These are phyloP conservation scores for Manis javanica DNA, from an alignment of 2,797 vertebrate genomes.

Conservation along the genomic window DNA sequence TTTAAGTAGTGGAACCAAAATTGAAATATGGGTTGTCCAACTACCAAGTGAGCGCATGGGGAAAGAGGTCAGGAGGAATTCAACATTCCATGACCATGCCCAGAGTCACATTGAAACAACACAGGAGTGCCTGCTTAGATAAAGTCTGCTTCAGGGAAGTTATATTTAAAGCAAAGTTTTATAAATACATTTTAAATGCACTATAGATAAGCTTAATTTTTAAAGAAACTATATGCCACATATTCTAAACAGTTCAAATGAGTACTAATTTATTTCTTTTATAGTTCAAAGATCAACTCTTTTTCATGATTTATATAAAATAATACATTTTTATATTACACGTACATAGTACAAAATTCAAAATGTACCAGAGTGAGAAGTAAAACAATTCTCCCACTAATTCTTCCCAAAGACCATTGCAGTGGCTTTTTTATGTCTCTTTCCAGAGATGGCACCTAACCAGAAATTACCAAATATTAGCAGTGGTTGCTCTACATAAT, in stretches of 20 bases:
- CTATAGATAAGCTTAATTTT: not conserved
- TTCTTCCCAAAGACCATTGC: not conserved
- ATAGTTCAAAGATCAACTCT: not conserved
- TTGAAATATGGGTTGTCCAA: not conserved
- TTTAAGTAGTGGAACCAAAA: not conserved
- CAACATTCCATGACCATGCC: not conserved
- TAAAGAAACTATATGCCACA: not conserved
- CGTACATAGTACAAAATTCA: not conserved
- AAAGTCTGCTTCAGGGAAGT: not conserved
- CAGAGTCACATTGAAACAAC: not conserved
- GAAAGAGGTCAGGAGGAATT: not conserved
- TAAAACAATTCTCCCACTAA: not conserved
- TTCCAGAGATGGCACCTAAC: not conserved
- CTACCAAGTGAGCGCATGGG: not conserved
- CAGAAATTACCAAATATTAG: not conserved
- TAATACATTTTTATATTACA: not conserved
- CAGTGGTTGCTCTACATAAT: not conserved
- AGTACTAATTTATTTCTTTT: not conserved
- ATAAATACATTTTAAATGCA: not conserved
- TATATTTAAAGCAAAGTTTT: not conserved
- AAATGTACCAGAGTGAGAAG: not conserved
- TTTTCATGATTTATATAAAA: not conserved
- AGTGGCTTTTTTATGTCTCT: not conserved
- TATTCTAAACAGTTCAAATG: not conserved
- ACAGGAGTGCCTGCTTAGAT: not conserved